Evolutionary conservation across 2,797 vertebrate species (phyloP), one percentile per base, ranked within the genome.

Genomic region (Lacerta bilineata): DNA sequence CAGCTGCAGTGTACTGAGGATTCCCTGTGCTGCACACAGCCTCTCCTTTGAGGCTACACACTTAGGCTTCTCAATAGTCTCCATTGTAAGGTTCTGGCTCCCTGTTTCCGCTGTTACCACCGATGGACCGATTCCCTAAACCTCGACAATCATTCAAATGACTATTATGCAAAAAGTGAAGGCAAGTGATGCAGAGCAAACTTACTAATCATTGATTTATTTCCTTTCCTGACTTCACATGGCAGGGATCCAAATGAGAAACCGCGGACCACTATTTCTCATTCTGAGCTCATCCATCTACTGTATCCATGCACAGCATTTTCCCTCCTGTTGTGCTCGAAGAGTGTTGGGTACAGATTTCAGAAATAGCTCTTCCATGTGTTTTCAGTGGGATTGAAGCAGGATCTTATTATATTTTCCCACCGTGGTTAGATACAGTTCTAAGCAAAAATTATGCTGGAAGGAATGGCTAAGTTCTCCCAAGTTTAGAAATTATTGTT

Each of bases 1-100:
- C 95, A 96, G 95, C 93, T 95, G 95, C 0, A 0, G 59, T 89
- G 43, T 2, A 83, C 88, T 90, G 91, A 94, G 91, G 91, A 55
- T 75, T 94, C 94, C 93, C 93, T 84, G 81, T 74, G 84, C 92
- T 75, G 78, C 75, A 81, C 89, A 86, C 79, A n/a, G 69, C 71
- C 93, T 90, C 93, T 94, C 94, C 86, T 3, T 68, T 87, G 93
- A 91, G 39, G 68, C 80, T 86, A 86, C 83, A 76, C 36, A 76
- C 69, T 81, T 78, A 85, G 50, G 8, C 72, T 85, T 88, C 82
- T 91, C 93, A 87, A 9, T 20, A 46, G 64, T 90, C 74, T 92
- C 77, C 87, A 33, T 91, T 82, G 72, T 8, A 39, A 78, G 0
- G n/a, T 90, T 50, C 55, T 90, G 91, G 91, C 87, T 82, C 84